Base-by-base conservation (phyloP, 2,888 invertebrate species). In the Leucophenga montana region DNA sequence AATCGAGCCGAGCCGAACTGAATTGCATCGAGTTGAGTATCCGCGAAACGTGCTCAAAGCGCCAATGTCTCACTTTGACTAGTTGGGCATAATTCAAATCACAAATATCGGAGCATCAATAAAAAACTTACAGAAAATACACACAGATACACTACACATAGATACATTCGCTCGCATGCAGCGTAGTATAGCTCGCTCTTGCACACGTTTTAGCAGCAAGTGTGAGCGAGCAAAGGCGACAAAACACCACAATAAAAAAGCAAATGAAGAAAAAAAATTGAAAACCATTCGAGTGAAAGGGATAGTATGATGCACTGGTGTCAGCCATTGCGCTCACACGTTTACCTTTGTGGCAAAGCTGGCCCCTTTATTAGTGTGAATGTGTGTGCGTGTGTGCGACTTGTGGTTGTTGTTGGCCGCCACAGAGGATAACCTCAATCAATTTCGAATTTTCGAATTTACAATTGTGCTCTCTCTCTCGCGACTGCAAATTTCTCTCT, bases 31-130 rank as follows among this genome's bases (percentile, higher is more conserved):
- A 78, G 46, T 64, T 39, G 62, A 82, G 82, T 85, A 84, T 84
- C 86, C 88, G 88, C 86, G 86, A 85, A 82, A 89, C 89, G 89
- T 89, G 89, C 86, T 88, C 85, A 85, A 89, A 88, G 88, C 89
- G 89, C 89, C 89, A 89, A 88, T 86, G 89, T 87, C 88, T 88
- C 86, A 86, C 86, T 89, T 89, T 89, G 89, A 89, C 89, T 89
- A 88, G 83, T 87, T 85, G 86, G 85, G 82, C 85, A 88, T 88
- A 88, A 88, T 88, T 88, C 87, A 88, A 88, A 88, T 85, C 83
- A 81, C 79, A 85, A 85, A 85, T 88, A 87, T 86, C 88, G 85
- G 86, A 87, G 87, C 87, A 88, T 88, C 85, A 88, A 87, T 87
- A 88, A 88, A 87, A 88, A 86, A 84, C 83, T 74, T 75, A 79